Base-by-base conservation (phyloP, 2,888 invertebrate genomes). In the Theretra japonica region DNA sequence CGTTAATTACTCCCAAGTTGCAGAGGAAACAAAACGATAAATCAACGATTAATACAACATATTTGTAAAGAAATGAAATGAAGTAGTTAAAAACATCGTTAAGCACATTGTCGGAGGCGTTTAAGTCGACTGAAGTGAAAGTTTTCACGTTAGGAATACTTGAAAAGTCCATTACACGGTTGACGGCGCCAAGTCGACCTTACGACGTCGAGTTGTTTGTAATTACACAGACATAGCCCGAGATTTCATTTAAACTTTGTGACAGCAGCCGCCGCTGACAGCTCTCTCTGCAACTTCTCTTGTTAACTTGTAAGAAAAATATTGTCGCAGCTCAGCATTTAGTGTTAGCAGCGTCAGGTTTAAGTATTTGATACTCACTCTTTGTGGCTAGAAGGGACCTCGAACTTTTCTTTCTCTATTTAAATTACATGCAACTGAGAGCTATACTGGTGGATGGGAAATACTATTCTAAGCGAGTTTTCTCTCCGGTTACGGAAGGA, bases 111-210 rank as follows among this genome's bases (percentile, higher is more conserved):
- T 92, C 90, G 88, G 86, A 83, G 88, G 85, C 90, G 88, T 90
- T 91, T 86, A 88, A 90, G 89, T 85, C 87, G 85, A 85, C 84
- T 87, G 84, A 85, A 88, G 90, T 87, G 87, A 89, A 93, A 93
- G 90, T 93, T 93, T 90, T 86, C 92, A 89, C 91, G 91, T 92
- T 92, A 92, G 87, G 88, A 92, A 92, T 92, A 92, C 93, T 93
- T 92, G 92, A 89, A 90, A 93, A 93, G 91, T 93, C 93, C 92
- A 93, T 93, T 93, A 93, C 93, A 92, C 91, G 93, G 88, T 85
- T 89, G 90, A 89, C 87, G 88, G 89, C 83, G 85, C 82, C 83
- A 83, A 83, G 85, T 80, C 87, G 87, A 89, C 90, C 89, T 90
- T 86, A 88, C 86, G 85, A 84, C 86, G 85, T 79, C 80, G 82